Evolutionary conservation across 2,797 vertebrate genomes (phyloP).

Genomic region (Squalus acanthias): DNA sequence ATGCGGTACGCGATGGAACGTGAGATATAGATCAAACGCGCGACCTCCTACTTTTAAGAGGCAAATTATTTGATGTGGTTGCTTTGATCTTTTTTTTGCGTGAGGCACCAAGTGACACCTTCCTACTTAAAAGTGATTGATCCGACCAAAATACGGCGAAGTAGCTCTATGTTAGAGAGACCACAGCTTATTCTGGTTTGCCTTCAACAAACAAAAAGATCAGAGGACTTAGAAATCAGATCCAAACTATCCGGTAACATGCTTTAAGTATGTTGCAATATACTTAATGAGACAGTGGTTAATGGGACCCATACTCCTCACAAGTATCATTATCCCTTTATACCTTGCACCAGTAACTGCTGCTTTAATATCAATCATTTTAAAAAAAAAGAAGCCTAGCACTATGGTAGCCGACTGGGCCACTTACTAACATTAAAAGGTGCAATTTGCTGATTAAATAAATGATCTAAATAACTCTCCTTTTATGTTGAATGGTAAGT

Average conservation of each 20-base stretch:
- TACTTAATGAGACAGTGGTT: neutral
- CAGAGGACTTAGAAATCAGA: neutral
- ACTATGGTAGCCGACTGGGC: neutral
- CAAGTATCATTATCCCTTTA: neutral
- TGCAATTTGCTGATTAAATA: neutral
- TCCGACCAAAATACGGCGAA: neutral
- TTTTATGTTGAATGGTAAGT: neutral
- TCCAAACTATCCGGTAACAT: neutral
- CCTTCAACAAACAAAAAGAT: neutral
- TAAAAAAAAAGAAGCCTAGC: neutral
- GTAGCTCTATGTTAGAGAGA: neutral
- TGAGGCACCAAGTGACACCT: neutral
- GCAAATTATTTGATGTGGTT: neutral
- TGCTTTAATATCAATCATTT: neutral
- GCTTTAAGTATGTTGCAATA: neutral
- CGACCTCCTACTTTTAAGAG: neutral
- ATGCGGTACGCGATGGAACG: neutral
- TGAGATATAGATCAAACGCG: neutral
- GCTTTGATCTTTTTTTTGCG: neutral
- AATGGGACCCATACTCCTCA: neutral
- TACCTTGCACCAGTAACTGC: neutral
- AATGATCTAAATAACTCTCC: neutral
- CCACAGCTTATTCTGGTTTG: neutral
- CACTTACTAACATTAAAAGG: neutral
- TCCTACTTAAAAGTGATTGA: neutral